phyloP scores from a whole-genome alignment of 1,140 invertebrate genomes.

The Hycleus cichorii region DNA sequence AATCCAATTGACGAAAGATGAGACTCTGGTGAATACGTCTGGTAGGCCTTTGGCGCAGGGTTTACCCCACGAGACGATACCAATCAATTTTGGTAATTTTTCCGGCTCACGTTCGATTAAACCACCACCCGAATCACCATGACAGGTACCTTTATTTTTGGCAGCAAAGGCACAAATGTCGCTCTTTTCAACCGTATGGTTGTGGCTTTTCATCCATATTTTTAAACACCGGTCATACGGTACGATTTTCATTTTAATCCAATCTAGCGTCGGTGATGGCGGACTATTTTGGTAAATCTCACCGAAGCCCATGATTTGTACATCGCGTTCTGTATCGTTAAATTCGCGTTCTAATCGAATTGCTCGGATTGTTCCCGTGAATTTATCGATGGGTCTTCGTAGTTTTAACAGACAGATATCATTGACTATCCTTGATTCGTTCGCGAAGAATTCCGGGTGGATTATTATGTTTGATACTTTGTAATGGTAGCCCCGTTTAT shows the following conservation, averaged over 20 bases:
- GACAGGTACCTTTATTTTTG: slow-evolving; percentile 54
- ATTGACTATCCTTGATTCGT: slow-evolving; percentile 13
- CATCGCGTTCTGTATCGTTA: slow-evolving; percentile 9
- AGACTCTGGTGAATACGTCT: slow-evolving; percentile 44
- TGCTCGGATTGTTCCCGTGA: too few species aligned
- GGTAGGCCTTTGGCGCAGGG: slow-evolving; percentile 45
- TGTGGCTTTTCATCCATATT: not conserved
- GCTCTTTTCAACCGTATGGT: not conserved
- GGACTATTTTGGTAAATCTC: slow-evolving; percentile 29
- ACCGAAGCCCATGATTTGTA: slow-evolving; percentile 46
- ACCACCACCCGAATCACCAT: slow-evolving; percentile 28
- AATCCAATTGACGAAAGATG: slow-evolving; percentile 36
- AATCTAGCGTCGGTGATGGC: slow-evolving; percentile 41
- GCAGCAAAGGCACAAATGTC: slow-evolving; percentile 51
- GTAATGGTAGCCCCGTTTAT: slow-evolving; percentile 36
- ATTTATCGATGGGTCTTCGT: too few species aligned
- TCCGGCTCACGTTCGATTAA: slow-evolving; percentile 16
- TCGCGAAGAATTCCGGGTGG: slow-evolving; percentile 37
- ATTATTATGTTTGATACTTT: slow-evolving; percentile 35
- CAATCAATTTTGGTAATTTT: slow-evolving; percentile 23
- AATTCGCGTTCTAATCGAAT: too few species aligned
- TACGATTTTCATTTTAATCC: slow-evolving; percentile 40
- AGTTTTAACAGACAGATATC: not conserved
- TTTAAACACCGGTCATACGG: not conserved
- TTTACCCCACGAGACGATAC: slow-evolving; percentile 46